These are phyloP conservation scores for Axis porcinus DNA, from an alignment of 2,113 vertebrate species.

Conservation along the genomic window DNA sequence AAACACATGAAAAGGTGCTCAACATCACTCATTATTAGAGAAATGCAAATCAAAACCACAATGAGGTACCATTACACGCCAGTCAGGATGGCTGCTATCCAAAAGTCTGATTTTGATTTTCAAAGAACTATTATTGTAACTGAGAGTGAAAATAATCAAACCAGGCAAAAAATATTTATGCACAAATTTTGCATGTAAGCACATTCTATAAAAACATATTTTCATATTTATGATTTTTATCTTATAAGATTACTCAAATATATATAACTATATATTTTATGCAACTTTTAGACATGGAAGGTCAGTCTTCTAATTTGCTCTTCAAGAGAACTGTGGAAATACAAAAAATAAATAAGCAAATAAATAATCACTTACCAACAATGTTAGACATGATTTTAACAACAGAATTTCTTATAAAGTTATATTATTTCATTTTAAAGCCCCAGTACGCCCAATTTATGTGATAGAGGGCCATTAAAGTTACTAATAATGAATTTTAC, in stretches of 20 bases:
- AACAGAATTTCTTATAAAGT: background rate
- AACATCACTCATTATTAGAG: too few species aligned
- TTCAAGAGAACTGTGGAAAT: background rate
- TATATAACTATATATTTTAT: background rate
- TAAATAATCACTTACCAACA: background rate
- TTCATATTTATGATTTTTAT: background rate
- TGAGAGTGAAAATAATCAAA: background rate
- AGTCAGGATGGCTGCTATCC: too few species aligned
- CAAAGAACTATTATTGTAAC: background rate
- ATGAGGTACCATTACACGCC: too few species aligned
- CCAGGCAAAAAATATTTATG: background rate
- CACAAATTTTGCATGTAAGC: background rate
- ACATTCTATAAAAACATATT: background rate
- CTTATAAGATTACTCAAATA: background rate
- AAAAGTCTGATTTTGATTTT: background rate
- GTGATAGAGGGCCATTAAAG: background rate
- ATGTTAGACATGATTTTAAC: background rate
- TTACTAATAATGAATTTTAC: background rate
- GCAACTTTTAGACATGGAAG: background rate
- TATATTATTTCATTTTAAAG: background rate
- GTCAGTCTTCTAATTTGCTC: background rate
- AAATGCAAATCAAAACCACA: too few species aligned
- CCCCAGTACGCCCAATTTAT: background rate
- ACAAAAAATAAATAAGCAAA: background rate
- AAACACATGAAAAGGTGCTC: too few species aligned